Percentiles rank a stretch among this genome's conserved stretches.
Conservation (phyloP, 1,140 invertebrate genomes). For the Drosophila navojoa region DNA sequence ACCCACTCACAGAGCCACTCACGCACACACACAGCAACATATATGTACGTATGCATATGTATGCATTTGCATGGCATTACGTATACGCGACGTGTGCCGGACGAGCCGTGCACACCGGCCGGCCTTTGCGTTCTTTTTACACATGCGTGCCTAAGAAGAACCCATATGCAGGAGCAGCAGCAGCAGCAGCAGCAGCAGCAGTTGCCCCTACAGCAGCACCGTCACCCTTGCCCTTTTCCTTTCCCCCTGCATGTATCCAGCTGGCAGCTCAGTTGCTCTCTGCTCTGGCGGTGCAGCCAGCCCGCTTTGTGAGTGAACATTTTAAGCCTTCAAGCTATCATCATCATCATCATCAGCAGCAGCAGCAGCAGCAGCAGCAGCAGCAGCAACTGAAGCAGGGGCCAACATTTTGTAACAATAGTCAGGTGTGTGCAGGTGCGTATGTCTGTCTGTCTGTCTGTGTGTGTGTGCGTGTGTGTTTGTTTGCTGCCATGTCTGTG, state of each 20-base stretch:
- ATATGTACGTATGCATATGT: constrained; percentile 42
- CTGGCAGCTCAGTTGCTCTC: not conserved
- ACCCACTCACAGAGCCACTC: constrained; percentile 4
- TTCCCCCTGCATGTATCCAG: constrained; percentile 11
- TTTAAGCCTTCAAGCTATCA: constrained; percentile 74
- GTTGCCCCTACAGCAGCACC: constrained; percentile 1
- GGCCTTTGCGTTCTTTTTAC: constrained; percentile 63
- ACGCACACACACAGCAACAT: constrained; percentile 47
- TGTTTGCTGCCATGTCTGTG: constrained; percentile 75
- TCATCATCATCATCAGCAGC: constrained; percentile 35
- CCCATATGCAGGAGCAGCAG: constrained; percentile 10
- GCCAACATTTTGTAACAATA: constrained; percentile 70
- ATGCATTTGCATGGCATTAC: constrained; percentile 64
- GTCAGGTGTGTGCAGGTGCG: constrained; percentile 14
- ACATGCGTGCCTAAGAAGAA: constrained; percentile 60
- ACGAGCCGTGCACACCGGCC: constrained; percentile 13
- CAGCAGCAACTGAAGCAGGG: constrained; percentile 18
- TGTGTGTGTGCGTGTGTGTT: constrained; percentile 45
- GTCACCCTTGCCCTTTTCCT: constrained; percentile 30
- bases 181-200: constrained; percentile 19
- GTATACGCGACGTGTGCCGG: constrained; percentile 59
- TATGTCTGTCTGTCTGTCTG: not conserved
- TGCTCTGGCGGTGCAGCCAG: not conserved
- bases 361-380: constrained; percentile 17
- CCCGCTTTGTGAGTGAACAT: constrained; percentile 49